These are phyloP conservation scores for Ischnura elegans DNA, from an alignment of 2,888 invertebrate species.

Conservation along the genomic window DNA sequence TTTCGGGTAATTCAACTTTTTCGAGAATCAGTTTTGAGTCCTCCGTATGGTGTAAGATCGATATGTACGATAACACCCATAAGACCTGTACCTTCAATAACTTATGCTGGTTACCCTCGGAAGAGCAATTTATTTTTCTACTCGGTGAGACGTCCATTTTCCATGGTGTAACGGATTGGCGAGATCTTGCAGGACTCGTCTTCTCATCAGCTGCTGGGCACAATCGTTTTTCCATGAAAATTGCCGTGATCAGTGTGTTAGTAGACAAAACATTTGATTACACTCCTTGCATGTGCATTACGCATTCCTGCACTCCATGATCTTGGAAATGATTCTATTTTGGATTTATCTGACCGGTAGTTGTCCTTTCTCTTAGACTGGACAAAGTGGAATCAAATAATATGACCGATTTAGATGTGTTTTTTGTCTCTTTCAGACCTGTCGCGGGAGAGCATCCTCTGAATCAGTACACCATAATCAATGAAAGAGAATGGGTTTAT, in stretches of 20 bases:
- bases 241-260: conserved; percentile 71
- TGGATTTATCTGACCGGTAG: too few species aligned
- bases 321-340: not conserved
- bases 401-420: not conserved
- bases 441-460: not conserved
- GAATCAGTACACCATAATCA: not conserved
- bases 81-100: conserved; percentile 76
- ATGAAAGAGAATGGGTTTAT: conserved; percentile 71
- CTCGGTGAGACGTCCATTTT: conserved; percentile 74
- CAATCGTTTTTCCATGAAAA: conserved; percentile 75
- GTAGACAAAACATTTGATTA: not conserved
- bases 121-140: conserved; percentile 76
- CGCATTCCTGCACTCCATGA: not conserved
- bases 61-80: not conserved
- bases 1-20: not conserved
- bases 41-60: conserved; percentile 44
- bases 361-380: too few species aligned
- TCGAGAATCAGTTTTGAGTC: not conserved
- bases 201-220: conserved; percentile 77
- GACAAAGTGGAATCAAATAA: too few species aligned
- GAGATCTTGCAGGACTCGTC: conserved; percentile 74
- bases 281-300: too few species aligned
- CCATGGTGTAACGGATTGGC: conserved; percentile 74
- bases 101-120: conserved; percentile 76
- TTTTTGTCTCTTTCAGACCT: not conserved